Evolutionary conservation across 2,797 vertebrate species (phyloP).

Genomic region (Coilia nasus): DNA sequence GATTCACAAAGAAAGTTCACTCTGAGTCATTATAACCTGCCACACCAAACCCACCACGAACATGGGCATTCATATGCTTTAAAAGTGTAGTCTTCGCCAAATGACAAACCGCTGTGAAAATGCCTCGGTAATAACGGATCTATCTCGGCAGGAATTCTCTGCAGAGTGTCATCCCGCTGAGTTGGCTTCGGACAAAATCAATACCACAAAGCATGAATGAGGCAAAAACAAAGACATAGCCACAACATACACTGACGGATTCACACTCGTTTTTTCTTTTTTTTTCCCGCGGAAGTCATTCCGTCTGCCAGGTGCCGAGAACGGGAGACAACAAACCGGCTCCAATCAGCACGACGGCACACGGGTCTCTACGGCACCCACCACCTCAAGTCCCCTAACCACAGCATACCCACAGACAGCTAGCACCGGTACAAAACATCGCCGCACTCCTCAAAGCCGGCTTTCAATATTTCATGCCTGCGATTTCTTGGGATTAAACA

Average conservation of each 20-base stretch:
- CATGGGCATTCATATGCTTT: neutral
- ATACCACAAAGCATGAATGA: constrained; percentile 10
- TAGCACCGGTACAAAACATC: constrained; percentile 37
- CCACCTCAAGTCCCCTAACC: constrained; percentile 28
- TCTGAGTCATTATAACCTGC: neutral
- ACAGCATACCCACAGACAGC: constrained; percentile 41
- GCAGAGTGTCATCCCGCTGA: neutral
- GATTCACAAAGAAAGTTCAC: neutral
- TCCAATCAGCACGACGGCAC: constrained; percentile 5
- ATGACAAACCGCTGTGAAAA: neutral
- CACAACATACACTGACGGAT: neutral
- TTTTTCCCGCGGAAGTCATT: neutral
- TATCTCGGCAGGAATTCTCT: neutral
- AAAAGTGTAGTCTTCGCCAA: neutral
- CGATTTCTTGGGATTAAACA: constrained; percentile 46
- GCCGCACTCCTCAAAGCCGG: constrained; percentile 18
- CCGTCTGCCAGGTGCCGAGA: neutral
- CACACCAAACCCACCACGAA: neutral
- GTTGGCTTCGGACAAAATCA: constrained; percentile 16
- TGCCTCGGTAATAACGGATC: neutral
- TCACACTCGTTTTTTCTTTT: too few relatives aligned
- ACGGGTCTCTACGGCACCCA: neutral
- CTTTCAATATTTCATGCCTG: constrained; percentile 52
- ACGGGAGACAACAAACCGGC: neutral
- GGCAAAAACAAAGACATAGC: constrained; percentile 15